These are phyloP conservation scores for Torymus texanus DNA, from an alignment of 2,888 invertebrate species.

Conservation along the genomic window DNA sequence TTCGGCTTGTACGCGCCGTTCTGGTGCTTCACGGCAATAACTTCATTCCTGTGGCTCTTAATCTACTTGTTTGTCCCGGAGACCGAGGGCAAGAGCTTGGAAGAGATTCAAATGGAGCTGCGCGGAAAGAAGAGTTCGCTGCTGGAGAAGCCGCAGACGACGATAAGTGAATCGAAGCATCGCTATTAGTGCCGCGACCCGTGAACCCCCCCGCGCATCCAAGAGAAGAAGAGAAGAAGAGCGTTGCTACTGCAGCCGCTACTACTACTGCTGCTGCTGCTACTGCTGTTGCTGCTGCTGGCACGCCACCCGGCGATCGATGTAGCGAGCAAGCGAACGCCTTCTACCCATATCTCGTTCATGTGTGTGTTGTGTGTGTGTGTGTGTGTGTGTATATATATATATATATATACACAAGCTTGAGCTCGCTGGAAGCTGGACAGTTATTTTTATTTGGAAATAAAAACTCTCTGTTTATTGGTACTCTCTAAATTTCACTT, in stretches of 20 bases:
- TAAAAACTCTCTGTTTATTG: not conserved
- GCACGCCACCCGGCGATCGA: conserved; percentile 43
- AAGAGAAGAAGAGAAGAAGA: no score
- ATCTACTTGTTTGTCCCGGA: conserved; percentile 71
- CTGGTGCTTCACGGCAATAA: conserved; percentile 67
- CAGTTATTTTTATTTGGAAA: conserved; percentile 13
- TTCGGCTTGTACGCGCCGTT: conserved; percentile 69
- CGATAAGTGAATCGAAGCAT: conserved; percentile 54
- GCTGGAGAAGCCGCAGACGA: conserved; percentile 4
- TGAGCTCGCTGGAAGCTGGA: not conserved
- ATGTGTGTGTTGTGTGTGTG: no score
- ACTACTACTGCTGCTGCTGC: not conserved
- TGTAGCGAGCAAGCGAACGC: conserved; percentile 7
- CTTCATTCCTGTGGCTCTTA: conserved; percentile 67
- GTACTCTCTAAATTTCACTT: not conserved
- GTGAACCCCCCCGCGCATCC: conserved; percentile 23
- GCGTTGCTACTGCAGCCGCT: no score
- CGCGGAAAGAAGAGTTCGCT: conserved; percentile 58
- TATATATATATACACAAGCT: no score
- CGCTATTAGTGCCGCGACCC: conserved; percentile 52
- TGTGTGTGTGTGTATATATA: no score
- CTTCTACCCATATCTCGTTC: not conserved
- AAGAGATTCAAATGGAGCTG: conserved; percentile 70
- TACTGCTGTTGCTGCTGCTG: conserved; percentile 12
- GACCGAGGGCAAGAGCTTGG: conserved; percentile 72